phyloP scores from a whole-genome alignment of 2,888 invertebrate genomes.

The Noctua pronuba region DNA sequence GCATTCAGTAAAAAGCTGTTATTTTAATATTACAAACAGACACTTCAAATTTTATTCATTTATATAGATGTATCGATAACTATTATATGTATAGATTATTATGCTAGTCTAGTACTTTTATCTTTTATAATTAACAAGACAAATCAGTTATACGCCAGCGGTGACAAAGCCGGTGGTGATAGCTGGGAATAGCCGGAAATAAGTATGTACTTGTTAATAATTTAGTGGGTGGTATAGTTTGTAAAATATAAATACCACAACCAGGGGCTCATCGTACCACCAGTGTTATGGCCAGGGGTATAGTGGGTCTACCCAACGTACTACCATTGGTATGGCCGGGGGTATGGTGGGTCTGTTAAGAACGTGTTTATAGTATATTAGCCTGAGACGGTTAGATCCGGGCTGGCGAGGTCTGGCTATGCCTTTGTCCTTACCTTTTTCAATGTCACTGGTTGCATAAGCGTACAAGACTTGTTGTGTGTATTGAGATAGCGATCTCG shows the following conservation, averaged over 20 bases:
- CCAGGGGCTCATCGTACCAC: too few species aligned
- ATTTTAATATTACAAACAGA: too few species aligned
- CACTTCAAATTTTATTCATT: too few species aligned
- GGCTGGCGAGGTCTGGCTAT: conserved; percentile 57
- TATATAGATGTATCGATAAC: too few species aligned
- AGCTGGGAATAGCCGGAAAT: too few species aligned
- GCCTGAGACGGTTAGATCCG: not conserved
- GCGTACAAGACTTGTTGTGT: not conserved
- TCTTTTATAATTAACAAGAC: not conserved
- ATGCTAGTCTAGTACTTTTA: not conserved
- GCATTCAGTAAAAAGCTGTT: too few species aligned
- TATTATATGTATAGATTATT: too few species aligned
- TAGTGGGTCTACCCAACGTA: not conserved
- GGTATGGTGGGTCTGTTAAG: too few species aligned
- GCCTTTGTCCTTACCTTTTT: conserved; percentile 42
- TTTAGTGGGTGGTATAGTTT: not conserved
- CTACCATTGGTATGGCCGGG: not conserved
- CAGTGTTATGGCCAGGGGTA: not conserved
- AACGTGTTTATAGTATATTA: not conserved
- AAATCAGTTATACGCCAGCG: too few species aligned
- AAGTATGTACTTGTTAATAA: not conserved
- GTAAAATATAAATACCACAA: not conserved
- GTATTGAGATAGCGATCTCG: conserved; percentile 4
- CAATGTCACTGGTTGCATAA: conserved; percentile 11
- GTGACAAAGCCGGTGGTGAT: too few species aligned